Conservation (phyloP, 2,888 invertebrate genomes). For the Drosophila flavopinicola region DNA sequence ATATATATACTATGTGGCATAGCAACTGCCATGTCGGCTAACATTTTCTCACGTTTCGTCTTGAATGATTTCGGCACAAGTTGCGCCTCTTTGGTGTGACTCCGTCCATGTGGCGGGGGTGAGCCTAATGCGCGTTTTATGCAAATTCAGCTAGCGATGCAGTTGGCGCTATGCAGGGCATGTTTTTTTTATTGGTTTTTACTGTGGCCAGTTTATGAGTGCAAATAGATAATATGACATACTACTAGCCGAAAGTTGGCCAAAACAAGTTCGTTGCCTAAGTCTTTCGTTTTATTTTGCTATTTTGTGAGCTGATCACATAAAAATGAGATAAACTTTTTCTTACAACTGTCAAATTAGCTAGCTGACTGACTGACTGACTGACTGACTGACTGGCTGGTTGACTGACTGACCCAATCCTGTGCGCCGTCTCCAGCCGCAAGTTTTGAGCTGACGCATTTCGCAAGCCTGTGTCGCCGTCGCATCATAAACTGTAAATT, state of each 20-base stretch:
- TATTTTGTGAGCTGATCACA: slow-evolving; percentile 6
- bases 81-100: slow-evolving; percentile 66
- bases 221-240: slow-evolving; percentile 41
- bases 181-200: slow-evolving; percentile 22
- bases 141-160: slow-evolving; percentile 56
- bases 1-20: slow-evolving; percentile 26
- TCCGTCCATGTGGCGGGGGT: slow-evolving; percentile 57
- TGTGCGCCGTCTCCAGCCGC: slow-evolving; percentile 13
- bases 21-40: slow-evolving; percentile 61
- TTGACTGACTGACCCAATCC: slow-evolving; percentile 66
- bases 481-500: slow-evolving; percentile 76
- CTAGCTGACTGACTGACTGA: slow-evolving; percentile 42
- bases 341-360: slow-evolving; percentile 64
- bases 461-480: slow-evolving; percentile 67
- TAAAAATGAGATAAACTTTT: slow-evolving; percentile 27
- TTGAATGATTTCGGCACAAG: slow-evolving; percentile 80
- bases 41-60: slow-evolving; percentile 81
- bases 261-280: slow-evolving; percentile 67
- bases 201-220: slow-evolving; percentile 52
- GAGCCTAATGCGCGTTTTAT: slow-evolving; percentile 78
- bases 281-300: slow-evolving; percentile 52
- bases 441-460: slow-evolving; percentile 37
- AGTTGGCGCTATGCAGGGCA: slow-evolving; percentile 6
- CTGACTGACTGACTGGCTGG: slow-evolving; percentile 54
- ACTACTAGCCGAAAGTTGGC: slow-evolving; percentile 1